Percentiles rank a stretch among this genome's conserved stretches.
Conservation (phyloP, 1,140 invertebrate genomes). For the Neodiprion lecontei region DNA sequence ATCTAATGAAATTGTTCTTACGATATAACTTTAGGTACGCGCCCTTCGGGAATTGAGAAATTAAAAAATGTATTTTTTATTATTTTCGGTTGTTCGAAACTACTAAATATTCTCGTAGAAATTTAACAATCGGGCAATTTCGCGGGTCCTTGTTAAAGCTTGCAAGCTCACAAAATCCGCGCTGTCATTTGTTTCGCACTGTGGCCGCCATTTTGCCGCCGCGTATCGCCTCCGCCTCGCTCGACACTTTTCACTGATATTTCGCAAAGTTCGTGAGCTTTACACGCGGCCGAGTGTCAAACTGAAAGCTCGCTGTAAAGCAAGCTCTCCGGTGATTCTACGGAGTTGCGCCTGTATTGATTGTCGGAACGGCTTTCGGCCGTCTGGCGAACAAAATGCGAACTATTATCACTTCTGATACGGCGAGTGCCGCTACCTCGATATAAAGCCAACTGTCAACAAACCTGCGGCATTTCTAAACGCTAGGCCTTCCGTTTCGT, state of each 20-base stretch:
- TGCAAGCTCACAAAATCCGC: constrained; percentile 12
- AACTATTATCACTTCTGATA: neutral
- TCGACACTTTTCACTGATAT: constrained; percentile 14
- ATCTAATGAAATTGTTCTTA: too few species aligned
- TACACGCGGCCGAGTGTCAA: constrained; percentile 36
- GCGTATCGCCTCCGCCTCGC: constrained; percentile 23
- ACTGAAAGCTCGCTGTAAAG: constrained; percentile 38
- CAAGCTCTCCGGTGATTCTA: neutral
- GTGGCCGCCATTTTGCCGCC: constrained; percentile 49
- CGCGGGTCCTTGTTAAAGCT: constrained; percentile 7
- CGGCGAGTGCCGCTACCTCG: neutral
- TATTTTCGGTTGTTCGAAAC: too few species aligned
- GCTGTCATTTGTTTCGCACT: constrained; percentile 43
- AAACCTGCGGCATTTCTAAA: too few species aligned
- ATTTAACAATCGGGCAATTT: neutral
- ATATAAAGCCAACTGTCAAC: neutral
- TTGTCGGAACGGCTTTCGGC: neutral
- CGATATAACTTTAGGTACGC: too few species aligned
- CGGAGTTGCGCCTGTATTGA: constrained; percentile 15
- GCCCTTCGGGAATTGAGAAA: too few species aligned
- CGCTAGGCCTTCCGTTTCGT: too few species aligned
- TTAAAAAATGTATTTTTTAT: too few species aligned
- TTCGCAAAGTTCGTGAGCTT: constrained; percentile 27
- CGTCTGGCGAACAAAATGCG: neutral
- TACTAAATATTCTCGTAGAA: too few species aligned